Evolutionary conservation across 2,797 vertebrate genomes (phyloP), one percentile per base, ranked within the genome.

Genomic region (Geotrypetes seraphini): DNA sequence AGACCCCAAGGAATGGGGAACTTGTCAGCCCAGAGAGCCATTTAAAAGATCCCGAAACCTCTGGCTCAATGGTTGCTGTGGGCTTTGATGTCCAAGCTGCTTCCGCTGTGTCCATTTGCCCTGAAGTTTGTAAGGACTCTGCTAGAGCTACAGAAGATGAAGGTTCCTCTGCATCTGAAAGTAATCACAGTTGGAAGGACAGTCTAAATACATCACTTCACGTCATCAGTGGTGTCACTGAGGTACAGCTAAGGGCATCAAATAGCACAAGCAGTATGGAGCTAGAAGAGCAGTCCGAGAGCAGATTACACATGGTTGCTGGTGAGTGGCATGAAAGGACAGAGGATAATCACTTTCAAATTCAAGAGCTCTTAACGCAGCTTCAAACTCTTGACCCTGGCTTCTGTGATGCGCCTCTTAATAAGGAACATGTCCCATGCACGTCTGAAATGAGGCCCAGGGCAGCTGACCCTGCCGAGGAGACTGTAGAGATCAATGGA

Each of bases 331-430:
- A 23, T 2, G 57, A 32, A n/a, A 45, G 32, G 2, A 48, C 28
- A 1, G 85, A 86, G 26, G 66, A 76, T 19, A 83, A 81, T 28
- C 78, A 81, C 52, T 64, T 63, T 12, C 72, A 62, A 24, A 66
- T 95, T 22, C 86, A 83, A 25, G 76, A 62, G 2, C 72, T 97
- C 19, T 73, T 91, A 11, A 60, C 50, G 12, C 82, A 71, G 35
- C 77, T 97, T 2, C 75, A 90, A 29, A 50, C 82, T 12, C 75
- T 87, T 25, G 47, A 63, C 1, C 33, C 60, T 3, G 18, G 23
- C 5, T 34, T 53, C 22, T 10, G 5, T 1, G 50, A 58, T 11
- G 43, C 24, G 19, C 25, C 13, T 0, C 21, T 59, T 3, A 2
- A 18, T 2, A 14, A 47, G 0, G 29, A 11, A 28, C 1, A 4